Evolutionary conservation across 2,113 vertebrate species (phyloP).

Genomic region (Datnioides undecimradiatus): DNA sequence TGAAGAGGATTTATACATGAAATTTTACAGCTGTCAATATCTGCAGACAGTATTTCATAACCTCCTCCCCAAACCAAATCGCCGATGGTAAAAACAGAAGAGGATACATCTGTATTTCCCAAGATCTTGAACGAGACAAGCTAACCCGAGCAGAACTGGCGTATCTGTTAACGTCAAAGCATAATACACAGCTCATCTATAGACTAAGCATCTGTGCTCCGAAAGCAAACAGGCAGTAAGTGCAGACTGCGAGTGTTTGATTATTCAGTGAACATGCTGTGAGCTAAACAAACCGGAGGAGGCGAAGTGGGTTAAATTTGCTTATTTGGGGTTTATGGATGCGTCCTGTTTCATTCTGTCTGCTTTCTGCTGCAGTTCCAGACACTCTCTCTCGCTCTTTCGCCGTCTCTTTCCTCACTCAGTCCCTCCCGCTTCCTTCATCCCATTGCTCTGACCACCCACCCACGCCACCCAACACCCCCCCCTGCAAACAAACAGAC

Average conservation of each 20-base stretch:
- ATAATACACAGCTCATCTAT: conserved; percentile 60
- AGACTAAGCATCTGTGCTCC: conserved; percentile 64
- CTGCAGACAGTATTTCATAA: not conserved
- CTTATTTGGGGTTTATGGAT: conserved; percentile 35
- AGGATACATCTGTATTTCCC: not conserved
- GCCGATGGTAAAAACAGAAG: not conserved
- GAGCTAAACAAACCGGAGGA: conserved; percentile 43
- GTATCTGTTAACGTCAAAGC: conserved; percentile 23
- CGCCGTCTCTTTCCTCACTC: conserved; percentile 8
- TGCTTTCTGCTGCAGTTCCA: not conserved
- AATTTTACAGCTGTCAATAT: not conserved
- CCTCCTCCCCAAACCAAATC: not conserved
- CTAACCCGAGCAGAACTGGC: not conserved
- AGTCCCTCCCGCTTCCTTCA: conserved; percentile 23
- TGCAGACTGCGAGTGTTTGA: conserved; percentile 53
- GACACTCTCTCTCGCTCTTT: not conserved
- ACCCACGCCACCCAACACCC: not conserved
- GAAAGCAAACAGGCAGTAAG: conserved; percentile 64
- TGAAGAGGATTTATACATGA: not conserved
- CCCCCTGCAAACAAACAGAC: conserved; percentile 66
- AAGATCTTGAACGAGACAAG: not conserved
- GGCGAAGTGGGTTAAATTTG: conserved; percentile 18
- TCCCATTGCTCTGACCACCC: conserved; percentile 2
- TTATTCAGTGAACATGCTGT: conserved; percentile 32
- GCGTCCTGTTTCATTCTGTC: conserved; percentile 25